phyloP scores from a whole-genome alignment of 2,113 vertebrate species.

The Antigone vipio region DNA sequence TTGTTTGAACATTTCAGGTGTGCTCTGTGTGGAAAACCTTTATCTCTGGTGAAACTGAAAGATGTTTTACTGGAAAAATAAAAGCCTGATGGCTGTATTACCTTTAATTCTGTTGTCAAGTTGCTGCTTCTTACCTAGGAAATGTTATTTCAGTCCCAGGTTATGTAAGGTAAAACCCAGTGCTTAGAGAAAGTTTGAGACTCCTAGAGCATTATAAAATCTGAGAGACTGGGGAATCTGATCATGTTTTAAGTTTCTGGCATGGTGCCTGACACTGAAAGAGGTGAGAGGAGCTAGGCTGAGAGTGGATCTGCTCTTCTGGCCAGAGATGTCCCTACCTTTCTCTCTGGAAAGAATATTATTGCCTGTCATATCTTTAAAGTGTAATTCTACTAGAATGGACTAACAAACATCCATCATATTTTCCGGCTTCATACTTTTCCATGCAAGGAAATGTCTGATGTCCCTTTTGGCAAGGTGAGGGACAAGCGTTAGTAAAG shows the following conservation, averaged over 20 bases:
- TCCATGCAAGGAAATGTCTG: background rate
- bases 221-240: background rate
- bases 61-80: background rate
- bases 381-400: background rate
- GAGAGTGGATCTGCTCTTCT: background rate
- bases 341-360: background rate
- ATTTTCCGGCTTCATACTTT: background rate
- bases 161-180: background rate
- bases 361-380: background rate
- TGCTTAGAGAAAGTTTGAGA: background rate
- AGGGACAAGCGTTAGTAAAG: background rate
- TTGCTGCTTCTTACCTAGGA: background rate
- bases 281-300: background rate
- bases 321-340: background rate
- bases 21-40: background rate
- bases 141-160: background rate
- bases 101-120: background rate
- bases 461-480: background rate
- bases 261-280: background rate
- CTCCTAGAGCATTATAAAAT: background rate
- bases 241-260: background rate
- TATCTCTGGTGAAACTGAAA: background rate
- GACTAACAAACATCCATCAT: background rate
- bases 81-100: background rate
- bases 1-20: background rate